These are phyloP conservation scores for Mylabris phalerata DNA, from an alignment of 1,140 invertebrate species.

Conservation along the genomic window DNA sequence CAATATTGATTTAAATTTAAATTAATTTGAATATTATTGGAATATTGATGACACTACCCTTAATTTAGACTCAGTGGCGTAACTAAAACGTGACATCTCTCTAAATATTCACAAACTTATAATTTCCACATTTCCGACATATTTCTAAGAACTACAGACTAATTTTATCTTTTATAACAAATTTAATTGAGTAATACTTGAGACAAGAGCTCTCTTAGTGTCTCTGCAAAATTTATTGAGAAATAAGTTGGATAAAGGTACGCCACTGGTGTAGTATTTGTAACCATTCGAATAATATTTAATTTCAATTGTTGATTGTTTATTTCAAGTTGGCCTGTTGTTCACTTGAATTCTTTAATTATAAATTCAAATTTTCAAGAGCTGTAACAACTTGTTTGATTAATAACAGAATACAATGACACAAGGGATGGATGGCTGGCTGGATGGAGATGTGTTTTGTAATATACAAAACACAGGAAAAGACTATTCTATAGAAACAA, in stretches of 20 bases:
- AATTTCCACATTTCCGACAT: no score
- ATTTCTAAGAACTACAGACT: no score
- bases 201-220: no score
- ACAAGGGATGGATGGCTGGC: background rate
- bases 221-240: no score
- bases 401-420: constrained; percentile 2
- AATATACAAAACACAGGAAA: constrained; percentile 2
- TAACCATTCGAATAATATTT: constrained; percentile 2
- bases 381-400: constrained; percentile 3
- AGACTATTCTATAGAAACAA: constrained; percentile 7
- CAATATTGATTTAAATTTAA: constrained; percentile 15
- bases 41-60: constrained; percentile 2
- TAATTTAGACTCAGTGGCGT: background rate
- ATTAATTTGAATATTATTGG: constrained; percentile 14
- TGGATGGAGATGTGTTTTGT: background rate
- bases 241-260: background rate
- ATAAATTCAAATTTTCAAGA: background rate
- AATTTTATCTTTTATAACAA: no score
- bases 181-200: no score
- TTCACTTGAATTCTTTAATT: background rate
- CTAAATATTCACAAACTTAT: no score
- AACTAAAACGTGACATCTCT: no score
- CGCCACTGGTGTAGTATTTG: background rate
- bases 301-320: no score
- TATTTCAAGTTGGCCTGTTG: no score